A percentile compares a stretch with the other conserved stretches of the same genome.
Evolutionary conservation across 2,888 invertebrate genomes (phyloP).

Genomic region (Zhuqinia jingwanae): DNA sequence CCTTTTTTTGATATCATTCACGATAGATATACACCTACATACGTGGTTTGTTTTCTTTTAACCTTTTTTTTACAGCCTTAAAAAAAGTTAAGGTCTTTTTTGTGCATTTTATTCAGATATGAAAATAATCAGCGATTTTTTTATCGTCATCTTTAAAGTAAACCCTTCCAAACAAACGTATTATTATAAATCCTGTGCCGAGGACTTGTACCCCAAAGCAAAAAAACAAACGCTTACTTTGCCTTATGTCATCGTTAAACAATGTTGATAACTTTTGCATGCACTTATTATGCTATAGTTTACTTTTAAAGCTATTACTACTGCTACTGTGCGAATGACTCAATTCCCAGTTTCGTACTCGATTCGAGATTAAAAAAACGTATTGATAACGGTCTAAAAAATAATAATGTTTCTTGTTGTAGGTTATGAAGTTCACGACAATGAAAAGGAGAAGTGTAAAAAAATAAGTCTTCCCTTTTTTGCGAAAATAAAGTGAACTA

Average conservation of each 20-base stretch:
- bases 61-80: not conserved
- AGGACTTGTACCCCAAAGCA: too few relatives aligned
- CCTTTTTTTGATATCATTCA: not conserved
- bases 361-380: conserved; percentile 33
- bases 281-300: not conserved
- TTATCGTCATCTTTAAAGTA: conserved; percentile 33
- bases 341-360: conserved; percentile 55
- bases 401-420: not conserved
- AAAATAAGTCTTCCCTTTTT: too few relatives aligned
- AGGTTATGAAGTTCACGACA: conserved; percentile 8
- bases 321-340: conserved; percentile 56
- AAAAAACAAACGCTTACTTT: not conserved
- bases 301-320: too few relatives aligned
- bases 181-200: too few relatives aligned
- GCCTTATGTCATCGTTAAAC: conserved; percentile 16
- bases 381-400: conserved; percentile 17
- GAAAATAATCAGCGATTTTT: conserved; percentile 27
- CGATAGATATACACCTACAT: too few relatives aligned
- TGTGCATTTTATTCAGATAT: not conserved
- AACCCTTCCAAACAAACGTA: conserved; percentile 4
- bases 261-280: conserved; percentile 2
- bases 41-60: not conserved
- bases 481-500: too few relatives aligned
- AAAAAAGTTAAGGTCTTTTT: conserved; percentile 18
- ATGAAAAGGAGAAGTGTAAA: conserved; percentile 3